These are phyloP conservation scores for Plestiodon gilberti DNA, from an alignment of 2,113 vertebrate species.

Conservation along the genomic window DNA sequence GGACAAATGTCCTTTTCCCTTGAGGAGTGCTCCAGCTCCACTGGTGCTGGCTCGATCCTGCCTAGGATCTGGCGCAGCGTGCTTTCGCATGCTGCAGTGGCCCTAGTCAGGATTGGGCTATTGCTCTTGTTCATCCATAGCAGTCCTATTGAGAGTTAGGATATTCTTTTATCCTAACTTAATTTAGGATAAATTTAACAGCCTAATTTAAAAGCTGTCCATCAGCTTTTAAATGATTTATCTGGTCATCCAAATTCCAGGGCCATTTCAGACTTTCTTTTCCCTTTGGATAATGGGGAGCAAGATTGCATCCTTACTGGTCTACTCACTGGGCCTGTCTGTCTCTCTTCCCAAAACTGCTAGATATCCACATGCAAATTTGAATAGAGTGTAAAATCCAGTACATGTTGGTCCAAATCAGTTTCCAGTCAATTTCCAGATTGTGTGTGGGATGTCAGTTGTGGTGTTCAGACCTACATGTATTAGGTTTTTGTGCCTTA, in stretches of 20 bases:
- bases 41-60: too few relatives aligned
- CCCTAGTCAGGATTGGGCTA: too few relatives aligned
- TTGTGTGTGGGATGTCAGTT: neutral
- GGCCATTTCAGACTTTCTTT: neutral
- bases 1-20: too few relatives aligned
- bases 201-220: neutral
- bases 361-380: neutral
- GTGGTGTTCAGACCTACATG: neutral
- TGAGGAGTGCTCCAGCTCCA: too few relatives aligned
- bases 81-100: too few relatives aligned
- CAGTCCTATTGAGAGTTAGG: neutral
- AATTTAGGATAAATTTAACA: too few relatives aligned
- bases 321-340: neutral
- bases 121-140: neutral
- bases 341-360: neutral
- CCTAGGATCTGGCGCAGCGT: too few relatives aligned
- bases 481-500: neutral
- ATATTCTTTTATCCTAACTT: neutral
- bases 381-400: neutral
- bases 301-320: neutral
- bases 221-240: neutral
- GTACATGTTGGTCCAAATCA: neutral
- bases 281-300: neutral
- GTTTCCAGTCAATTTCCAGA: neutral
- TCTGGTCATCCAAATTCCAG: neutral